A percentile compares a stretch with the other conserved stretches of the same genome.
Evolutionary conservation across 2,797 vertebrate genomes (phyloP).

Genomic region (Gymnoscopelus microlampas): DNA sequence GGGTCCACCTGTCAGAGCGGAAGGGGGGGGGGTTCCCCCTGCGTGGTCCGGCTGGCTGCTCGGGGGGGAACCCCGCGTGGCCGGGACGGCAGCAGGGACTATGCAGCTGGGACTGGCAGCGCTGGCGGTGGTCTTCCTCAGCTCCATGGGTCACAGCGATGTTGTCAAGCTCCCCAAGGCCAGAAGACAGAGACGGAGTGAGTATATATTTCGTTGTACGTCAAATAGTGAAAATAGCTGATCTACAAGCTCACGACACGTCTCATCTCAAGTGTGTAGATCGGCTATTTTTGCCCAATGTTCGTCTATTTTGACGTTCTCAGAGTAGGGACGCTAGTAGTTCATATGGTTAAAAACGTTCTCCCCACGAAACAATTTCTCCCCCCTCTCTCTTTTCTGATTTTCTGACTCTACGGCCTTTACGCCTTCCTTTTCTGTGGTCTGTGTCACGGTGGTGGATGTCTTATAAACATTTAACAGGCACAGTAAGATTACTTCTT

Average conservation of each 20-base stretch:
- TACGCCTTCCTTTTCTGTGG: constrained; percentile 47
- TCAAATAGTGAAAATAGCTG: no score
- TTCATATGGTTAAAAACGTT: no score
- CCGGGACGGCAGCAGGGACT: constrained; percentile 89
- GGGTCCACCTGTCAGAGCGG: constrained; percentile 76
- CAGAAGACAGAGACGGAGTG: constrained; percentile 95
- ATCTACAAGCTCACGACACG: no score
- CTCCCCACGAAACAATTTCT: not conserved
- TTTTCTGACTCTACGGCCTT: constrained; percentile 11
- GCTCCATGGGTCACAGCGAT: constrained; percentile 89
- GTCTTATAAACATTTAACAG: constrained; percentile 71
- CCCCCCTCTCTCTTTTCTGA: not conserved
- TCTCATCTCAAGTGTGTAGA: no score
- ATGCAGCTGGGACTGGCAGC: constrained; percentile 96
- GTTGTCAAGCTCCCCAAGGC: constrained; percentile 86
- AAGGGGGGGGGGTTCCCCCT: constrained; percentile 70
- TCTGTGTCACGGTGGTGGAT: constrained; percentile 52
- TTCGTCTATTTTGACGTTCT: no score
- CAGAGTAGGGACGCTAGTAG: no score
- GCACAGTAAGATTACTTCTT: constrained; percentile 67
- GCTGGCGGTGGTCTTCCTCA: constrained; percentile 92
- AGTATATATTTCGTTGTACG: constrained; percentile 62
- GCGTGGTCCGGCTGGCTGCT: constrained; percentile 80
- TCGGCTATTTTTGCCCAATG: no score
- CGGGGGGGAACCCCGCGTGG: constrained; percentile 82